phyloP scores from a whole-genome alignment of 2,797 vertebrate genomes.

The Periophthalmus magnuspinnatus region DNA sequence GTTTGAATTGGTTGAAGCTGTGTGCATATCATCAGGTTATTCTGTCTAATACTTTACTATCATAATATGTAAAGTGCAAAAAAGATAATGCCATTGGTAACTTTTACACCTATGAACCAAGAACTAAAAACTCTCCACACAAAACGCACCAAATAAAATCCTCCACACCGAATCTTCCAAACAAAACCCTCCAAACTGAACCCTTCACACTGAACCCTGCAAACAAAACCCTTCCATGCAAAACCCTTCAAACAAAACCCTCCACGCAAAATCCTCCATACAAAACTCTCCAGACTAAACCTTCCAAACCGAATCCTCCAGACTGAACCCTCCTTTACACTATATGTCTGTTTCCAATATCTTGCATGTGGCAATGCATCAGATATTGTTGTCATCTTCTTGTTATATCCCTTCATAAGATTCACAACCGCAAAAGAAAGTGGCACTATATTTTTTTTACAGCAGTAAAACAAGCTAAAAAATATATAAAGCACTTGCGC shows the following conservation, averaged over 20 bases:
- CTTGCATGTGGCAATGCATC: conserved; percentile 32
- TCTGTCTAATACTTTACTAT: conserved; percentile 17
- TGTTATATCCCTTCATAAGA: conserved; percentile 37
- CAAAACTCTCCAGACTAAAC: no score
- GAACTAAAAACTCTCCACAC: conserved; percentile 11
- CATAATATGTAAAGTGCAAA: conserved; percentile 20
- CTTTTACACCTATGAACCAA: conserved; percentile 53
- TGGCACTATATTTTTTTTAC: conserved; percentile 52
- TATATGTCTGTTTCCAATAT: conserved; percentile 28
- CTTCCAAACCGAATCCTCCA: conserved; percentile 29
- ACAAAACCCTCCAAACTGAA: no score
- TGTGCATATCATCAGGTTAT: conserved; percentile 25
- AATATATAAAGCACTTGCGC: conserved; percentile 45
- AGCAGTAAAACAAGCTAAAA: no score
- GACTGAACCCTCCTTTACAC: conserved; percentile 1
- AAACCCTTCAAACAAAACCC: no score
- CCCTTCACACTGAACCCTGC: no score
- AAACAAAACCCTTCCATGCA: no score
- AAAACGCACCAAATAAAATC: conserved; percentile 14
- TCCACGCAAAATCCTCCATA: no score
- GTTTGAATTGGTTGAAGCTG: conserved; percentile 23
- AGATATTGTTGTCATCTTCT: conserved; percentile 31
- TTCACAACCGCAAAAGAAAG: conserved; percentile 61
- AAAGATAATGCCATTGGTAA: conserved; percentile 8
- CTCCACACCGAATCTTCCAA: conserved; percentile 14